Evolutionary conservation across 2,797 vertebrate species (phyloP).

Genomic region (Lacerta bilineata): DNA sequence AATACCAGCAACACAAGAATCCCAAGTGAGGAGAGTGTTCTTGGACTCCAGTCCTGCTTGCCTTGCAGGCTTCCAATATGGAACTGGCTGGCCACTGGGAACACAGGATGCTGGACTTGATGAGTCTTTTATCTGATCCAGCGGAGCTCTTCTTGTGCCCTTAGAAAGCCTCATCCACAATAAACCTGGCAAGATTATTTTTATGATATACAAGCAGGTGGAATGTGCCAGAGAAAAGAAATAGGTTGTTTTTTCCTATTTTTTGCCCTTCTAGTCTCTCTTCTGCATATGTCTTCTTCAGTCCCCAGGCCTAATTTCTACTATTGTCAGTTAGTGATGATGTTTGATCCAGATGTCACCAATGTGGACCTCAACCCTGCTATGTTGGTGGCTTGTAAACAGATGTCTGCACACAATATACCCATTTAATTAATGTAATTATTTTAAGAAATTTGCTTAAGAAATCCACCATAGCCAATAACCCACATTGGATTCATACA

Average conservation of each 20-base stretch:
- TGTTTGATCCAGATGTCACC: background rate
- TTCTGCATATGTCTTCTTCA: background rate
- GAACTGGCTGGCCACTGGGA: no score
- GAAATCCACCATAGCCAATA: background rate
- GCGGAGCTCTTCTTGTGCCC: no score
- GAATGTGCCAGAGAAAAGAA: background rate
- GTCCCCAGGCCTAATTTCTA: background rate
- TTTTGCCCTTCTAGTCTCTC: background rate
- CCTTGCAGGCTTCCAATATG: no score
- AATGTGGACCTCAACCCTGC: background rate
- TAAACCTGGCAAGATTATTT: background rate
- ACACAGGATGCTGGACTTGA: no score
- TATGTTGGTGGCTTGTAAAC: background rate
- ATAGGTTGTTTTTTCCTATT: no score
- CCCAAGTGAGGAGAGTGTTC: no score
- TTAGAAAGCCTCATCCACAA: background rate
- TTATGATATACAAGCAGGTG: background rate
- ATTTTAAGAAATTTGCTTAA: slow-evolving; percentile 17
- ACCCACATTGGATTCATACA: slow-evolving; percentile 7
- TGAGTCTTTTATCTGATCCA: no score
- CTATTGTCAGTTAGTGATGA: background rate
- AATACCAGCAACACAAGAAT: no score
- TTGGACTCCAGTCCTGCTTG: no score
- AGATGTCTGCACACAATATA: background rate
- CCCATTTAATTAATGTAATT: background rate